Evolutionary conservation across 2,797 vertebrate genomes (phyloP).

Genomic region (Anas bahamensis): DNA sequence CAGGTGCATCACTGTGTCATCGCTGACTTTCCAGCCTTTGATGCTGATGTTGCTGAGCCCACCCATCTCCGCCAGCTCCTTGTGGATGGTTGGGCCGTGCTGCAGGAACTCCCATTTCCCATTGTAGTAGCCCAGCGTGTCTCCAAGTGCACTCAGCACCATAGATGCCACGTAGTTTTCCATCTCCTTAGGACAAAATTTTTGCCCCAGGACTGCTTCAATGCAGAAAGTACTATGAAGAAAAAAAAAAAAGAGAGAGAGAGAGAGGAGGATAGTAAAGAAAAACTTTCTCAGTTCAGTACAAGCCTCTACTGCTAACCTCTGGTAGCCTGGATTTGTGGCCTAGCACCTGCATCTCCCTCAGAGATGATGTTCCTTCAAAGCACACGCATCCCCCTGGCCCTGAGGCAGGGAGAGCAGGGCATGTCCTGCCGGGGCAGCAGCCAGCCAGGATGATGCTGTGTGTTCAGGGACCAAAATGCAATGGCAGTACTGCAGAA

Average conservation of each 20-base stretch:
- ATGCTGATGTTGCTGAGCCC: slow-evolving; percentile 76
- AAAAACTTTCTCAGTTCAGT: neutral
- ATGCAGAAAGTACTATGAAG: neutral
- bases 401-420: neutral
- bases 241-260: neutral
- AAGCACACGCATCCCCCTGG: neutral
- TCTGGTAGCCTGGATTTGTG: neutral
- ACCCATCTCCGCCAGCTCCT: slow-evolving; percentile 74
- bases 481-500: neutral
- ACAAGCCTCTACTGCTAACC: neutral
- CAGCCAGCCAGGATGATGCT: fast-evolving
- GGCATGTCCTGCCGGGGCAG: fast-evolving
- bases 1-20: slow-evolving; percentile 87
- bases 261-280: neutral
- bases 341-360: fast-evolving
- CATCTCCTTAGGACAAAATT: slow-evolving; percentile 5
- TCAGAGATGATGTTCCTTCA: neutral
- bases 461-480: fast-evolving
- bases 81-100: slow-evolving; percentile 77
- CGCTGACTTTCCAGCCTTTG: slow-evolving; percentile 78
- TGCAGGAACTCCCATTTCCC: slow-evolving; percentile 79
- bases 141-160: slow-evolving; percentile 81
- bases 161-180: slow-evolving; percentile 82
- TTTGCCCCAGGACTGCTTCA: neutral
- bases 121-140: slow-evolving; percentile 78